Conservation (phyloP, 2,888 invertebrate genomes). For the Stratiomys singularior region DNA sequence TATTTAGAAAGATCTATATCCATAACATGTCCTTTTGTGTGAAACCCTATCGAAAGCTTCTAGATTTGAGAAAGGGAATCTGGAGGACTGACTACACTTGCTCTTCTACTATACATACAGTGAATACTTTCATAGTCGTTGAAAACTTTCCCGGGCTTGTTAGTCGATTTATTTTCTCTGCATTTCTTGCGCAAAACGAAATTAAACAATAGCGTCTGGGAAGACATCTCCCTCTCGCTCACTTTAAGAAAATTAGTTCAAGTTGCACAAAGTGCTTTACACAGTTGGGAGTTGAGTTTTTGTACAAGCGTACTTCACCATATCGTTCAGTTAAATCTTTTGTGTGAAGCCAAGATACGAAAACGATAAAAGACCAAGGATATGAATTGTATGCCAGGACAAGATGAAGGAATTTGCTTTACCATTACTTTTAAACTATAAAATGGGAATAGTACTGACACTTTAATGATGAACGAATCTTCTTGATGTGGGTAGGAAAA, state of each 20-base stretch:
- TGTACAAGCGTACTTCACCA: neutral
- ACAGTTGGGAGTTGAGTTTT: conserved; percentile 20
- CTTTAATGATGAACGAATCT: neutral
- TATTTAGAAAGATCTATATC: neutral
- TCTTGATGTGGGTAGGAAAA: neutral
- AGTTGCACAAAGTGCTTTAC: neutral
- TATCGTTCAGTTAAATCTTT: conserved; percentile 1
- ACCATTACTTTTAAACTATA: neutral
- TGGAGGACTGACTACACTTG: neutral
- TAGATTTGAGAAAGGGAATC: neutral
- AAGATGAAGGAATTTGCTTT: neutral
- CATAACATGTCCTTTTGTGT: neutral
- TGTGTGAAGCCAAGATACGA: neutral
- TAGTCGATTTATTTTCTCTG: conserved; percentile 39
- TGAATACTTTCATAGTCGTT: conserved; percentile 19
- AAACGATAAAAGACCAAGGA: neutral
- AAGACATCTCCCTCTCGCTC: neutral
- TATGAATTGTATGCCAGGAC: neutral
- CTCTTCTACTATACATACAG: neutral
- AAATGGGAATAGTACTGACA: neutral
- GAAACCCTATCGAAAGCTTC: neutral
- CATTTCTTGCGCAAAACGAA: conserved; percentile 38
- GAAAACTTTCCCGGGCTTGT: conserved; percentile 36
- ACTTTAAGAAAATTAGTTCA: conserved; percentile 28
- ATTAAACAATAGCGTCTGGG: conserved; percentile 40